phyloP scores from a whole-genome alignment of 1,140 invertebrate genomes.

The Platorchestia sp. region DNA sequence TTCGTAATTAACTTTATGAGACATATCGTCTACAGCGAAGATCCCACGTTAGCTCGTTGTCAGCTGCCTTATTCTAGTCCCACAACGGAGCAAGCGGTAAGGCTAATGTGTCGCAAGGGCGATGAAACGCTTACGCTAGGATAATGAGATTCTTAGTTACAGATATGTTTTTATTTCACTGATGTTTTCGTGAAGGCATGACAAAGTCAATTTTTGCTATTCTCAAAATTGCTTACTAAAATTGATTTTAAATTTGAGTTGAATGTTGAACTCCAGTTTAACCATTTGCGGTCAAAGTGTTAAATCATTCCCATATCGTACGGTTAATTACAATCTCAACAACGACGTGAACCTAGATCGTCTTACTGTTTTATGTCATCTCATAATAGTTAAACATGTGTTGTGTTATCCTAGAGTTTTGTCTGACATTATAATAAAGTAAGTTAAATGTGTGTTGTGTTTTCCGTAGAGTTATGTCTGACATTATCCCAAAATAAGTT shows the following conservation, averaged over 20 bases:
- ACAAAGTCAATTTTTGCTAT: no score
- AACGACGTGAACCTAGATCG: no score
- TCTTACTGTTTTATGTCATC: no score
- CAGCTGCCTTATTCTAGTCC: background rate
- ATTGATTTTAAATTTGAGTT: no score
- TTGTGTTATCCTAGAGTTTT: no score
- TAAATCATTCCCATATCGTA: no score
- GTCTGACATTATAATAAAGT: no score
- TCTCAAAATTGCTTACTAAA: no score
- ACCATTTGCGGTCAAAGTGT: no score
- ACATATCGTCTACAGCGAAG: background rate
- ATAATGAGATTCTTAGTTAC: background rate
- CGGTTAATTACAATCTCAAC: no score
- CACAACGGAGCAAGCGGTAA: background rate
- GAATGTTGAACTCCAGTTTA: no score
- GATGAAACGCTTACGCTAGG: background rate
- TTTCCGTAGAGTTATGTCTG: background rate
- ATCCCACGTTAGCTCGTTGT: background rate
- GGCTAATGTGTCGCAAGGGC: background rate
- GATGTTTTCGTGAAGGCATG: background rate
- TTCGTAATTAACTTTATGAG: slow-evolving; percentile 10
- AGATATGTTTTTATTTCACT: background rate
- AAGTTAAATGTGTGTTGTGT: background rate
- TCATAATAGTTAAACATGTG: no score
- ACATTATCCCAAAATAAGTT: background rate